Evolutionary conservation across 1,140 invertebrate species (phyloP).

Genomic region (Zaprionus capensis): DNA sequence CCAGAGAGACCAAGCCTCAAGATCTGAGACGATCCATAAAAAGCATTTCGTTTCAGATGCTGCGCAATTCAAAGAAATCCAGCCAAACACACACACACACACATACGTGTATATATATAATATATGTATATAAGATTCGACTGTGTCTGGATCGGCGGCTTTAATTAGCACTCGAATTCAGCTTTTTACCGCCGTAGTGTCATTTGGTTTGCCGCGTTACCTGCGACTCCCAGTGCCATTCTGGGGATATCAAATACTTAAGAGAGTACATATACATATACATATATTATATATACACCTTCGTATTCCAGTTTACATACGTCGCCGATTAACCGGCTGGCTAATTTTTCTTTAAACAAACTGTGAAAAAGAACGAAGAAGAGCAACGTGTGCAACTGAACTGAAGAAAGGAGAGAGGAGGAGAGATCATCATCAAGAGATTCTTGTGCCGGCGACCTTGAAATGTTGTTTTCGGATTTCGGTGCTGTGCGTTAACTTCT

Average conservation of each 20-base stretch:
- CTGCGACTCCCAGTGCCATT: conserved; percentile 42
- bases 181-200: conserved; percentile 20
- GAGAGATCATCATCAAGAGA: conserved; percentile 40
- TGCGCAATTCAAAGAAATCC: conserved; percentile 77
- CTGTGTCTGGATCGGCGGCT: conserved; percentile 47
- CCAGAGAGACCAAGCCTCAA: conserved; percentile 32
- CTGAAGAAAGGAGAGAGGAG: conserved; percentile 18
- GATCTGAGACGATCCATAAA: conserved; percentile 27
- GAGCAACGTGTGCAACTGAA: not conserved
- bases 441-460: conserved; percentile 70
- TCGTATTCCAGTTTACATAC: conserved; percentile 58
- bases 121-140: conserved; percentile 23
- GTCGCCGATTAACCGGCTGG: conserved; percentile 63
- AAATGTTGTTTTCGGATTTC: conserved; percentile 58
- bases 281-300: conserved; percentile 13
- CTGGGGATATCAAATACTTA: conserved; percentile 6
- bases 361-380: conserved; percentile 39
- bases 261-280: conserved; percentile 15
- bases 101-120: conserved; percentile 20
- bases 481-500: conserved; percentile 15
- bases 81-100: conserved; percentile 28
- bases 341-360: conserved; percentile 79
- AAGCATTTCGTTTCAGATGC: conserved; percentile 32
- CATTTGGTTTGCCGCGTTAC: conserved; percentile 51
- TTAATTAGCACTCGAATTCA: conserved; percentile 78